Conservation (phyloP, 64 coral and sea anemone species). For the Montipora foliosa region DNA sequence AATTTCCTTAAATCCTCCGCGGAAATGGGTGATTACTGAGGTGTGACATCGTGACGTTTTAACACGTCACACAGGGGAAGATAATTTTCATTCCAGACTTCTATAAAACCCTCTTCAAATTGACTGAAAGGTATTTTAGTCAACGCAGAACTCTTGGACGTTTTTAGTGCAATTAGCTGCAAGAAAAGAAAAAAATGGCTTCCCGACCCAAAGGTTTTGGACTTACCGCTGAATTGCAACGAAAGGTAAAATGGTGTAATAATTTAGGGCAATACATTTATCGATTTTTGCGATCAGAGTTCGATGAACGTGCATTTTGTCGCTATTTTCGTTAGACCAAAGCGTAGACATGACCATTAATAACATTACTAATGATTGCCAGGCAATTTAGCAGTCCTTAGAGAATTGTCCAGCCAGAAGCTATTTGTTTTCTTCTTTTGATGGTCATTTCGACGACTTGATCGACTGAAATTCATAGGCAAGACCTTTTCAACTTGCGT, state of each 20-base stretch:
- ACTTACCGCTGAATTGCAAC: conserved; percentile 65
- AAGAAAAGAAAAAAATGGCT: conserved; percentile 55
- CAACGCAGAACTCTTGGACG: background rate
- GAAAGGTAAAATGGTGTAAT: conserved; percentile 61
- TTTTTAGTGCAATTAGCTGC: no score
- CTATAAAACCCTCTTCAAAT: background rate
- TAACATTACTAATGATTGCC: no score
- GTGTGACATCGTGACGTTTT: conserved; percentile 17
- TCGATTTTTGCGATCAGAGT: no score
- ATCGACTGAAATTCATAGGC: background rate
- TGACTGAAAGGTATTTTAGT: background rate
- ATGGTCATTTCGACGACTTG: background rate
- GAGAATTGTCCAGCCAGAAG: no score
- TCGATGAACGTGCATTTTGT: no score
- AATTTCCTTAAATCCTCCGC: background rate
- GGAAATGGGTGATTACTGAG: background rate
- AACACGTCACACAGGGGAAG: background rate
- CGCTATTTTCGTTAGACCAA: no score
- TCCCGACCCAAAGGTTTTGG: conserved; percentile 84
- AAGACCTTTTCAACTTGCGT: background rate
- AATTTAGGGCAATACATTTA: no score
- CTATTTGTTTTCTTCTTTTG: background rate
- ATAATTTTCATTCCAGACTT: background rate
- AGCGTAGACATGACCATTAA: no score
- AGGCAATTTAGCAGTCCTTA: background rate